Percentiles rank a stretch among this genome's conserved stretches.
phyloP scores from a whole-genome alignment of 2,797 vertebrate species.

The Pangasius krempfi region DNA sequence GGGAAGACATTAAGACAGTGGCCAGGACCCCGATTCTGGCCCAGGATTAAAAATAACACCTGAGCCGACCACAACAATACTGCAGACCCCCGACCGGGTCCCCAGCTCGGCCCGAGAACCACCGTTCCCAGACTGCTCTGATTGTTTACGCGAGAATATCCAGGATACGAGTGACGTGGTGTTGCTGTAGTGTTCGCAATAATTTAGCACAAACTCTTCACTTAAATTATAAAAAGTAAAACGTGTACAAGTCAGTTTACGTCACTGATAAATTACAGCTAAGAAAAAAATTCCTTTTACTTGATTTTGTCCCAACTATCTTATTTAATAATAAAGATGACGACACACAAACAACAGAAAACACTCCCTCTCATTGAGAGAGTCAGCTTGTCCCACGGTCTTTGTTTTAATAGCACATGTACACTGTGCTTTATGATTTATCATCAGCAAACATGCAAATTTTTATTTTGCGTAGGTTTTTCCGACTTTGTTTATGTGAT shows the following conservation, averaged over 20 bases:
- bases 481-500: not conserved
- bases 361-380: not conserved
- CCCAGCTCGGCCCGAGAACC: conserved; percentile 38
- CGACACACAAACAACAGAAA: not conserved
- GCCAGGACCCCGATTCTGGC: conserved; percentile 59
- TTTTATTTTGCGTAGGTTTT: not conserved
- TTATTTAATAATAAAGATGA: not conserved
- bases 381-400: not conserved
- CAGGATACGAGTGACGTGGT: conserved; percentile 24
- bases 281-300: not conserved
- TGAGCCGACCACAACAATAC: conserved; percentile 67
- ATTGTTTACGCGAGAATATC: conserved; percentile 52
- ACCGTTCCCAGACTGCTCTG: conserved; percentile 57
- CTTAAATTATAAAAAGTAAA: not conserved
- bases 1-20: conserved; percentile 71
- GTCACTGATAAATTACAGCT: too few relatives aligned
- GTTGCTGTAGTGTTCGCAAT: not conserved
- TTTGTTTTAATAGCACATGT: not conserved
- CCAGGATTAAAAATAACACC: conserved; percentile 70
- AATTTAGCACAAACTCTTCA: not conserved
- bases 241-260: not conserved
- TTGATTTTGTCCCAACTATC: not conserved
- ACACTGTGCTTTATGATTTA: not conserved
- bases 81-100: conserved; percentile 53
- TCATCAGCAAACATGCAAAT: not conserved